A percentile compares a stretch with the other conserved stretches of the same genome.
Evolutionary conservation across 2,888 invertebrate genomes (phyloP).

Genomic region (Myopa tessellatipennis): DNA sequence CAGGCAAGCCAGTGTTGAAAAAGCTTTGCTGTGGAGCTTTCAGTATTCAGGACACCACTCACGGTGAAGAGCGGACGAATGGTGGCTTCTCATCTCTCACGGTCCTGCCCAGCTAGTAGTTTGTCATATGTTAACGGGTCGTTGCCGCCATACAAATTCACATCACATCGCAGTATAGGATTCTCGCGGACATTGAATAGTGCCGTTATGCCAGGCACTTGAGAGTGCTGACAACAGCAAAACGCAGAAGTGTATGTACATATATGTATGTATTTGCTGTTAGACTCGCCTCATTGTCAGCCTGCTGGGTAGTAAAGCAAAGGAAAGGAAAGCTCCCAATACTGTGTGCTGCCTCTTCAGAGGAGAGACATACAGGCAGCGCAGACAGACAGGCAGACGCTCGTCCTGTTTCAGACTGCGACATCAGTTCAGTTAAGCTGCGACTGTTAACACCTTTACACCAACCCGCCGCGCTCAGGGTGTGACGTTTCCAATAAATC

Average conservation of each 20-base stretch:
- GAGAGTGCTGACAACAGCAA: constrained; percentile 36
- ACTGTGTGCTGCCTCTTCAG: constrained; percentile 17
- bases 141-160: constrained; percentile 57
- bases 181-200: constrained; percentile 47
- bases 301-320: not conserved
- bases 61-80: constrained; percentile 44
- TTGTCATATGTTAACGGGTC: constrained; percentile 62
- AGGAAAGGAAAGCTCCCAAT: constrained; percentile 2
- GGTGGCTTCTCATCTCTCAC: constrained; percentile 27
- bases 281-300: not conserved
- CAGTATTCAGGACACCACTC: constrained; percentile 32
- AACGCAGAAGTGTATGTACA: constrained; percentile 7
- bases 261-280: not conserved
- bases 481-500: constrained; percentile 13
- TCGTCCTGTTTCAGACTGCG: constrained; percentile 22
- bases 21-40: constrained; percentile 33
- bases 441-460: constrained; percentile 55
- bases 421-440: constrained; percentile 61
- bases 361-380: not conserved
- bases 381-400: constrained; percentile 32
- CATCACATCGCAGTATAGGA: constrained; percentile 55
- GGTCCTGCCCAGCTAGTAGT: constrained; percentile 37
- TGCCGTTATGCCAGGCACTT: constrained; percentile 47
- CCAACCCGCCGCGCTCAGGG: constrained; percentile 41
- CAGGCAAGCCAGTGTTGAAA: constrained; percentile 4